phyloP scores from a whole-genome alignment of 2,888 invertebrate species.

The Pollenia labialis region DNA sequence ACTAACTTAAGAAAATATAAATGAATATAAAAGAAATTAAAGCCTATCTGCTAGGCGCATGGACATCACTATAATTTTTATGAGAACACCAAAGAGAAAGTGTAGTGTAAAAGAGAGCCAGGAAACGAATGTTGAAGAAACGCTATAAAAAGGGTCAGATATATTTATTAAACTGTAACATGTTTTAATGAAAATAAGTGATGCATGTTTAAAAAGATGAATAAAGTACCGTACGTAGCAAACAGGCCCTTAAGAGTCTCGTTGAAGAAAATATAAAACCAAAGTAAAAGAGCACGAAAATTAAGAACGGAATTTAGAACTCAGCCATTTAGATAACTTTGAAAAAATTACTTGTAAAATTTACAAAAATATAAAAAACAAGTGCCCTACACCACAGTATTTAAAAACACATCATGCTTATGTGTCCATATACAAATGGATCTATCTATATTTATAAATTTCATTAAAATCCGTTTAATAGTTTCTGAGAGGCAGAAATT shows the following conservation, averaged over 20 bases:
- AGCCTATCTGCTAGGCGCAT: constrained; percentile 60
- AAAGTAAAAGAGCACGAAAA: background rate
- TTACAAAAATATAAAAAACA: background rate
- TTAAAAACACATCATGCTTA: too few species aligned
- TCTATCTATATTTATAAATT: too few species aligned
- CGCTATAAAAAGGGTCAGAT: constrained; percentile 6
- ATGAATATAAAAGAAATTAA: constrained; percentile 26
- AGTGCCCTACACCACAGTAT: too few species aligned
- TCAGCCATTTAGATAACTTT: too few species aligned
- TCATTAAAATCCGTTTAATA: too few species aligned
- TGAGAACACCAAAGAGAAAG: background rate
- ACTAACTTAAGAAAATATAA: constrained; percentile 12
- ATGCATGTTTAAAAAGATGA: background rate
- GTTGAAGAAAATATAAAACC: too few species aligned
- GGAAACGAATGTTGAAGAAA: background rate
- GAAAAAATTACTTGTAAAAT: background rate
- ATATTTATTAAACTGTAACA: background rate
- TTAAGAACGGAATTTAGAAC: too few species aligned
- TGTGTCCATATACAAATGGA: too few species aligned
- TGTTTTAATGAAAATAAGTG: background rate
- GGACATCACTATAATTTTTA: constrained; percentile 42
- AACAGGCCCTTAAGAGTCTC: too few species aligned
- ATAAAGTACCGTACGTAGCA: too few species aligned
- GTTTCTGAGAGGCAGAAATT: too few species aligned
- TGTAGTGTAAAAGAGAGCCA: constrained; percentile 12